Evolutionary conservation across 2,888 invertebrate species (phyloP), one percentile per base, ranked within the genome.

Genomic region (Parnassius glacialis): DNA sequence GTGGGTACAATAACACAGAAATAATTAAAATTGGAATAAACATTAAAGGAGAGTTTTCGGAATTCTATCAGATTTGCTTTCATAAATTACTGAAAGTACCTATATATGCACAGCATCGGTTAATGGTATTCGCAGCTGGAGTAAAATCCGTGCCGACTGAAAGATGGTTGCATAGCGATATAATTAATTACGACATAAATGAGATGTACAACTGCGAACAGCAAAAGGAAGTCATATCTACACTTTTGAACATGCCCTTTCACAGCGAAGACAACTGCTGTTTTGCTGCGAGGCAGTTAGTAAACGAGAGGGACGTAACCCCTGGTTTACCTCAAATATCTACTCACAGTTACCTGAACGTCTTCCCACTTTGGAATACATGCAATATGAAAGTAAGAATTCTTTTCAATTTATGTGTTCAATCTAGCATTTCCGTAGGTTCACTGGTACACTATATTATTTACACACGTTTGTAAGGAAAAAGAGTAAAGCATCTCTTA

Each of bases 281-380:
- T 59, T 85, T 79, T 61, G 67, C 64, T 2, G 75, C 70, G 57
- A 73, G 78, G 45, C 83, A 81, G 53, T 66, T 86, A 9, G 76
- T 86, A 0, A 80, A 66, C 65, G 65, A 81, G 2, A 70, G 61
- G 41, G 80, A 85, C 59, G 71, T 86, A 12, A 56, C 65, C 7
- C 78, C 78, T 2, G 85, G 83, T 0, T 44, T 54, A 20, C 67
- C 80, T 0, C 78, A 79, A 62, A 61, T 66, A 10, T 68, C 79
- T 0, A 76, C 80, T 0, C 80, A 70, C 57, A 74, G 70, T 20
- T 72, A 79, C 64, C 66, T 82, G 13, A 87, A 85, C 61, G 71
- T 80, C 12, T 68, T 80, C 1, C 84, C 86, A 10, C 80, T 80
- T 13, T 87, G 86, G 86, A 79, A 80, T 59, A 70, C 77, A 3